Evolutionary conservation across 2,797 vertebrate genomes (phyloP).

Genomic region (Xenops minutus): DNA sequence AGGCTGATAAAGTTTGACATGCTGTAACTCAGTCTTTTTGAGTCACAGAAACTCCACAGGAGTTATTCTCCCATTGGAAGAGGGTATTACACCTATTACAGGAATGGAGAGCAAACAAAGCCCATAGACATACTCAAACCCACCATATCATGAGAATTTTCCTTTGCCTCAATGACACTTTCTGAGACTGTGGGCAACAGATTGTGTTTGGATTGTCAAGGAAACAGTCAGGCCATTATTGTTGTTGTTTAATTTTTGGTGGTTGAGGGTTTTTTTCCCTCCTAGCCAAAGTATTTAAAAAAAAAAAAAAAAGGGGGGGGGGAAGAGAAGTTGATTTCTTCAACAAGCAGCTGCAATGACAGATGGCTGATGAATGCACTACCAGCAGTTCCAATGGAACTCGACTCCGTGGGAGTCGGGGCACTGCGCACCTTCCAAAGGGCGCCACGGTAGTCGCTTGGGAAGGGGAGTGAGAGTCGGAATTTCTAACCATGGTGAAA

Average conservation of each 20-base stretch:
- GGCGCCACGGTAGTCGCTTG: constrained; percentile 63
- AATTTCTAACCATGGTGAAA: constrained; percentile 70
- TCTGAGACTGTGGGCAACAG: constrained; percentile 34
- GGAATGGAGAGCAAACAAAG: constrained; percentile 9
- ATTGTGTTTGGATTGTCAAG: constrained; percentile 65
- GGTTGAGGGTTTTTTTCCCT: background rate
- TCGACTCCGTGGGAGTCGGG: constrained; percentile 70
- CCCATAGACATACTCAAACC: background rate
- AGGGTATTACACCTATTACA: background rate
- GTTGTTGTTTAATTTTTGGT: constrained; percentile 61
- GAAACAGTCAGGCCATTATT: constrained; percentile 54
- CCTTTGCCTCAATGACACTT: constrained; percentile 4
- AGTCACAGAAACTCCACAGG: background rate
- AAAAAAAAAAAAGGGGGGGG: accelerated
- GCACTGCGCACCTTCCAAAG: constrained; percentile 70
- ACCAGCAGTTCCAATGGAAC: constrained; percentile 74
- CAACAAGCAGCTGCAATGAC: constrained; percentile 71
- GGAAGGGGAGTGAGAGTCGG: constrained; percentile 69
- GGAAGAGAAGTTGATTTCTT: constrained; percentile 46
- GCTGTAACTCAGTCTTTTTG: background rate
- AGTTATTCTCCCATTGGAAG: background rate
- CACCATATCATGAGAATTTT: background rate
- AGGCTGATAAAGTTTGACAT: background rate
- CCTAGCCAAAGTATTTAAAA: constrained; percentile 46
- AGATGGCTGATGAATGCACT: constrained; percentile 72